phyloP scores from a whole-genome alignment of 1,140 invertebrate genomes.

The Hermatobates lingyangjiaoensis region DNA sequence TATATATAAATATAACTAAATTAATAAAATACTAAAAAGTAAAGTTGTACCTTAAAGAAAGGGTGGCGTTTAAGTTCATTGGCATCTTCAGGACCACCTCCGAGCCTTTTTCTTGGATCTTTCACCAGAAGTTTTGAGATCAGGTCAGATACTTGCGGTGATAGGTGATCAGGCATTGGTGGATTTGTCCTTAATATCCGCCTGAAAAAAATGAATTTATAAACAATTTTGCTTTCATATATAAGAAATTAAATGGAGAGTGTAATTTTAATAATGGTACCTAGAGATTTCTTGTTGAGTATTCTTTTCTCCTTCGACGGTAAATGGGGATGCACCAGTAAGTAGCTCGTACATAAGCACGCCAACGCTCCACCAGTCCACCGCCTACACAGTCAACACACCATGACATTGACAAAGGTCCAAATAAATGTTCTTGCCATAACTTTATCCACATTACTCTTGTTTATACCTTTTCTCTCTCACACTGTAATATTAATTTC shows the following conservation, averaged over 20 bases:
- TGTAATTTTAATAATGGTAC: conserved; percentile 21
- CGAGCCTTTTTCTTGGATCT: conserved; percentile 66
- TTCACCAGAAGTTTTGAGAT: conserved; percentile 64
- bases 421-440: too few relatives aligned
- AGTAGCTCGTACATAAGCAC: conserved; percentile 89
- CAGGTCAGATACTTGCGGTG: conserved; percentile 39
- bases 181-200: conserved; percentile 73
- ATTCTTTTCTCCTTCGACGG: conserved; percentile 79
- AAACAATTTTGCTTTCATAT: not conserved
- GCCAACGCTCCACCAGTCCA: conserved; percentile 97
- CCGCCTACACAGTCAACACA: conserved; percentile 43
- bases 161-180: conserved; percentile 56
- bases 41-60: conserved; percentile 47
- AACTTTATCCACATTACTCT: too few relatives aligned
- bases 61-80: conserved; percentile 67
- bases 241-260: not conserved
- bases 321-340: conserved; percentile 95
- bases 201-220: conserved; percentile 22
- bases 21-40: too few relatives aligned
- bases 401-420: too few relatives aligned
- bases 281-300: conserved; percentile 83
- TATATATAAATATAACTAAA: too few relatives aligned
- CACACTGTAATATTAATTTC: too few relatives aligned
- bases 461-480: too few relatives aligned
- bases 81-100: conserved; percentile 60